Base-by-base conservation (phyloP, 2,797 vertebrate genomes). In the Rhyacichthys aspro region DNA sequence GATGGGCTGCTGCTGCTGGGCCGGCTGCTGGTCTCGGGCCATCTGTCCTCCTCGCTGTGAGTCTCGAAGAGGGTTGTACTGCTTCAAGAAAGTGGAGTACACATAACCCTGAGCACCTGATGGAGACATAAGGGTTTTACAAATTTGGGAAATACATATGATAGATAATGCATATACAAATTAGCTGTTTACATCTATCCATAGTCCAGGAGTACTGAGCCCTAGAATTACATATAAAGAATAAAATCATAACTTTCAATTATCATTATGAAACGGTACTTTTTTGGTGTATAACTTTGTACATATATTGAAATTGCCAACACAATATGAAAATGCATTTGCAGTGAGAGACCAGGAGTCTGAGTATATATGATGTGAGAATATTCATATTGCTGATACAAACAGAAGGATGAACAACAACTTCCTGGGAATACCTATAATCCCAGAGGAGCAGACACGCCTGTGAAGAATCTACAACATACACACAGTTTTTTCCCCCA, bases 51-150 rank as follows among this genome's bases (percentile, higher is more conserved):
- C 54, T 9, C 86, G 65, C 74, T 89, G 70, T 0, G 85, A 86
- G 80, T 61, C 83, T 82, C 94, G 93, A 43, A 91, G 88, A 74
- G 95, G 95, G 61, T 97, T 97, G 89, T 98, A 98, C 59, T 90
- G 92, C 75, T 93, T 98, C 82, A 99, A 90, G 87, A 99, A 99
- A 32, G 95, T 96, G 63, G 96, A 96, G 74, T 98, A 99, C 55
- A 98, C 94, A 0, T 98, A 98, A 37, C 97, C 97, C 81, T 90
- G 88, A 10, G 53, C 12, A 76, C 83, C 93, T 94, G 58, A 37
- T 9, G 18, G 18, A 52, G 54, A 72, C 42, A 74, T 50, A 69
- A 28, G 48, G 23, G 11, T 11, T 57, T 23, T 28, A 28, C 23
- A 3, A 3, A 28, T 28, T 28, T 28, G 33, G 5, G 15, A 50